Conservation (phyloP, 2,797 vertebrate species). For the Lagorchestes hirsutus region DNA sequence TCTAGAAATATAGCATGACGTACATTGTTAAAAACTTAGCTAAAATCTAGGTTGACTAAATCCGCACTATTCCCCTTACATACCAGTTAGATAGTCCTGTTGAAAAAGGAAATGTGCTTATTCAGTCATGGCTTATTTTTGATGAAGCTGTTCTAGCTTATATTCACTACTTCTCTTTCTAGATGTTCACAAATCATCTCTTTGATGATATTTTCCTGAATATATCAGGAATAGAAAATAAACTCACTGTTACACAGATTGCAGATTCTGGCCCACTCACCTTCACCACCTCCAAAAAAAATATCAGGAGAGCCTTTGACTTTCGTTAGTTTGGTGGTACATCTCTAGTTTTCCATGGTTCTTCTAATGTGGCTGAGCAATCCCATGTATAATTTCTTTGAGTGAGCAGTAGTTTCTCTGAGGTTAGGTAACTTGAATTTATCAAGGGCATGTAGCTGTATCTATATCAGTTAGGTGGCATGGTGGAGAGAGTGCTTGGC, state of each 20-base stretch:
- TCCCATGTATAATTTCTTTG: neutral
- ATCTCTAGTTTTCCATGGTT: neutral
- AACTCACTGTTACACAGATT: neutral
- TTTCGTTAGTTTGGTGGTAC: neutral
- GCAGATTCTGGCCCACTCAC: neutral
- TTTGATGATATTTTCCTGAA: neutral
- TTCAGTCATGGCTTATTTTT: neutral
- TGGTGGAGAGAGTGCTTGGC: no score
- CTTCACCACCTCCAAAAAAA: neutral
- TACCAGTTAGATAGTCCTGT: neutral
- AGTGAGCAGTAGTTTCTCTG: no score
- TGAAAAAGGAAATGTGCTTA: neutral
- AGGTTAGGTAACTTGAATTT: neutral
- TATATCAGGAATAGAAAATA: neutral
- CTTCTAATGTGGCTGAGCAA: neutral
- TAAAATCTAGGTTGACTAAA: neutral
- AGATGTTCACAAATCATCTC: neutral
- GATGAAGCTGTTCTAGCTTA: neutral
- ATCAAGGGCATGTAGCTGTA: neutral
- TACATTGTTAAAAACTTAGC: neutral
- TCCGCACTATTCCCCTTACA: neutral
- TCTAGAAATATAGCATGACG: neutral
- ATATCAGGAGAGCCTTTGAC: neutral
- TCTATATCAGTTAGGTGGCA: no score
- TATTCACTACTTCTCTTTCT: neutral